A percentile compares a stretch with the other conserved stretches of the same genome.
Conservation (phyloP, 2,888 invertebrate species). For the Junonia oenone region DNA sequence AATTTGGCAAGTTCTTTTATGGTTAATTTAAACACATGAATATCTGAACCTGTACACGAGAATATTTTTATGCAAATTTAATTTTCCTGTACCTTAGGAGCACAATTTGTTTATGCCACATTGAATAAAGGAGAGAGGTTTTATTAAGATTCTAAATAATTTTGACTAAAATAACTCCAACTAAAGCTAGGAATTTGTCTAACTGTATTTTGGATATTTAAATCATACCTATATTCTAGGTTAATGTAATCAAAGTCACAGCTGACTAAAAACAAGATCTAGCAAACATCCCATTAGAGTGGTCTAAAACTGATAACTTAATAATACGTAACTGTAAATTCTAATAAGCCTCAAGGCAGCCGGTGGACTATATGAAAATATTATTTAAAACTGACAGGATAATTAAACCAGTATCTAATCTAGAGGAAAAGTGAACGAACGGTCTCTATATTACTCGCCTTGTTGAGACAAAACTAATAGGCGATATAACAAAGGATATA, state of each 20-base stretch:
- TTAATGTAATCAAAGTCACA: not conserved
- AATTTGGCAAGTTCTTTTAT: too few relatives aligned
- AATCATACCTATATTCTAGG: too few relatives aligned
- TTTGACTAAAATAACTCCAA: too few relatives aligned
- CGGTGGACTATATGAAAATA: slow-evolving; percentile 8
- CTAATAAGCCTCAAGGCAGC: not conserved
- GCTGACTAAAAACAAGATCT: not conserved
- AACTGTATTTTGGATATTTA: too few relatives aligned
- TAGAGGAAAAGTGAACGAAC: not conserved
- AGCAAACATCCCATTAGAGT: not conserved
- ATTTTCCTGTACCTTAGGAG: too few relatives aligned
- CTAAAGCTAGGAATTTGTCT: too few relatives aligned
- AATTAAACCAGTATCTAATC: slow-evolving; percentile 14
- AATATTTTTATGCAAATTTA: too few relatives aligned
- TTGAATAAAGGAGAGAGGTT: too few relatives aligned
- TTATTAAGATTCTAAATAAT: too few relatives aligned
- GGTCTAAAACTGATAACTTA: not conserved
- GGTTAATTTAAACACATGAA: too few relatives aligned
- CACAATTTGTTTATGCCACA: too few relatives aligned
- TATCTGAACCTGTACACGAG: too few relatives aligned
- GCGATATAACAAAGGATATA: not conserved
- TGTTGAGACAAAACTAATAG: not conserved
- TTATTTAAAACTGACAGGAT: slow-evolving; percentile 18
- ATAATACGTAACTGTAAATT: not conserved
- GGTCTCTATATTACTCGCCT: not conserved